These are phyloP conservation scores for Hoplodrina blanda DNA, from an alignment of 2,888 invertebrate species.

Conservation along the genomic window DNA sequence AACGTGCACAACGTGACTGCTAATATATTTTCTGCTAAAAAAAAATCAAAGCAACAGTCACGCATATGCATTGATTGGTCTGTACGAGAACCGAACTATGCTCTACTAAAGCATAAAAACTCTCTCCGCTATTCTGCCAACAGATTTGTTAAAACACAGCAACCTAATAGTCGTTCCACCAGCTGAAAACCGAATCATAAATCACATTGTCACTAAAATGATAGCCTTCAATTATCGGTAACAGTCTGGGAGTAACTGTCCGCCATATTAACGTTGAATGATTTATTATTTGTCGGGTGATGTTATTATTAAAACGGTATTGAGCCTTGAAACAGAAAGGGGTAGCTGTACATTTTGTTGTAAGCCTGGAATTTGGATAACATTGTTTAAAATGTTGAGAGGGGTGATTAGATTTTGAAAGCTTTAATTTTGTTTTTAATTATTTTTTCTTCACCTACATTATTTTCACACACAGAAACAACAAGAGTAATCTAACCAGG, in stretches of 20 bases:
- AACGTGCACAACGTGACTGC: no score
- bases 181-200: conserved; percentile 29
- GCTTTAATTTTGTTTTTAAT: no score
- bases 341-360: no score
- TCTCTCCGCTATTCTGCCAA: neutral
- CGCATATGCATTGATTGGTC: no score
- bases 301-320: conserved; percentile 6
- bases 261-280: conserved; percentile 11
- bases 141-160: neutral
- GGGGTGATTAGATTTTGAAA: no score
- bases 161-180: neutral
- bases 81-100: no score
- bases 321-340: neutral
- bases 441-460: no score
- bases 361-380: neutral
- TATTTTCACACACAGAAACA: no score
- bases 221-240: conserved; percentile 34
- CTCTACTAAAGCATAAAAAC: neutral
- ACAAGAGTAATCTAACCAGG: no score
- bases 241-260: conserved; percentile 13
- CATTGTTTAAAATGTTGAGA: neutral
- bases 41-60: no score
- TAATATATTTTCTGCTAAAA: no score
- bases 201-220: conserved; percentile 28
- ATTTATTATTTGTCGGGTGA: conserved; percentile 25